These are phyloP conservation scores for Sebastes variabilis DNA, from an alignment of 2,797 vertebrate species.

Conservation along the genomic window DNA sequence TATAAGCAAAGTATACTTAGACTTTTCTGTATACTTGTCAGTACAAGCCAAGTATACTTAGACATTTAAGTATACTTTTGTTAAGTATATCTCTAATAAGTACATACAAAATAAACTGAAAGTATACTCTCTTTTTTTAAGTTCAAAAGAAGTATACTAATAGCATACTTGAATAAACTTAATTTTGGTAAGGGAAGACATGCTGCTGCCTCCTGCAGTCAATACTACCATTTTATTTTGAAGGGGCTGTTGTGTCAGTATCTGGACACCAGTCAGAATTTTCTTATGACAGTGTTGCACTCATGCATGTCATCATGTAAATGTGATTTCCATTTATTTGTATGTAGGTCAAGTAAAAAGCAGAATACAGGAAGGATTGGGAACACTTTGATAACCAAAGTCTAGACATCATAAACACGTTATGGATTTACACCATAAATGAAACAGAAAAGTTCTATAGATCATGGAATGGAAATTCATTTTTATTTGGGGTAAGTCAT, in stretches of 20 bases:
- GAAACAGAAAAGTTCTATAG: not conserved
- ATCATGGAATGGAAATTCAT: not conserved
- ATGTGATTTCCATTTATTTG: conserved; percentile 6
- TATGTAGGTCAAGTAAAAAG: not conserved
- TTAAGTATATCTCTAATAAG: too few relatives aligned
- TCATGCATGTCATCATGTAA: not conserved
- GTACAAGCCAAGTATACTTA: not conserved
- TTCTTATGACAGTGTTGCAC: not conserved
- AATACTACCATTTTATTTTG: not conserved
- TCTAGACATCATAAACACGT: not conserved
- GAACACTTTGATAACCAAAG: not conserved
- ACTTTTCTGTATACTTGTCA: too few relatives aligned
- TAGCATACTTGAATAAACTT: not conserved
- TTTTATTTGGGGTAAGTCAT: conserved; percentile 16
- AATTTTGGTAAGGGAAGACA: not conserved
- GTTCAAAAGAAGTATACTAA: too few relatives aligned
- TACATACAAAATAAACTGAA: too few relatives aligned
- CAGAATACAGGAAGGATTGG: not conserved
- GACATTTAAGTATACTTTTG: too few relatives aligned
- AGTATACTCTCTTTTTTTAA: too few relatives aligned
- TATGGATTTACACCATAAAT: not conserved
- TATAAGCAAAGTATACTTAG: too few relatives aligned
- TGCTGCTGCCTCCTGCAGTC: not conserved
- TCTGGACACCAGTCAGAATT: not conserved
- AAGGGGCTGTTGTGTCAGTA: not conserved